Evolutionary conservation across 2,888 invertebrate species (phyloP), one percentile per base, ranked within the genome.

Genomic region (Apamea crenata): DNA sequence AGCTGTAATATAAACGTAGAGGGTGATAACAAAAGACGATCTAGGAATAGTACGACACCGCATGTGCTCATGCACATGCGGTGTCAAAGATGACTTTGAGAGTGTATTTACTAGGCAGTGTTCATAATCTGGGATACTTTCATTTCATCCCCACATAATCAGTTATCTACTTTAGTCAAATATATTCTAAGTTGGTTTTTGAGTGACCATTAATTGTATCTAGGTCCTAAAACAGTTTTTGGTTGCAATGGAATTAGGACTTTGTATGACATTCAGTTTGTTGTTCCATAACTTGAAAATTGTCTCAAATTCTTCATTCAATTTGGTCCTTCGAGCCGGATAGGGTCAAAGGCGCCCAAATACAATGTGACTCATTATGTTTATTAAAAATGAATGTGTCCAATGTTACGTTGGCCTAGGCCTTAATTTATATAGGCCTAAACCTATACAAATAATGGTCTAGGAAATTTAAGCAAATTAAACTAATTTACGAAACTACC

Each of bases 261-360:
- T 50, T 50, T 25, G 10, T 25, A 25, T 56, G 56, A 56, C 25
- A 56, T 56, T 56, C 25, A 25, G 25, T n/a, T 56, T 25, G 56
- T 56, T 25, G 56, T 25, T 25, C 25, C 10, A 25, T 25, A 56
- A 25, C 25, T 25, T 56, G 25, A n/a, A 25, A n/a, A 56, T 12
- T n/a, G 12, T 56, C 56, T 56, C 25, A 56, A 56, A 56, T 25
- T 50, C 21, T 53, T 53, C 18, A 21, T 21, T 53, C 21, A 21
- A 16, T 25, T 78, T 56, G 1, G 56, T 67, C 14, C 47, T 47
- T 79, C 67, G 67, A 78, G 59, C 14, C 59, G 78, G 50, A 78
- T 68, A 3, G 10, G 6, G 0, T 29, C 53, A 44, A 25, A 40
- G 1, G 8, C 1, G 1, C 2, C 21, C 1, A 1, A 77, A 40